Conservation (phyloP, 2,888 invertebrate genomes). For the Pyralis farinalis region DNA sequence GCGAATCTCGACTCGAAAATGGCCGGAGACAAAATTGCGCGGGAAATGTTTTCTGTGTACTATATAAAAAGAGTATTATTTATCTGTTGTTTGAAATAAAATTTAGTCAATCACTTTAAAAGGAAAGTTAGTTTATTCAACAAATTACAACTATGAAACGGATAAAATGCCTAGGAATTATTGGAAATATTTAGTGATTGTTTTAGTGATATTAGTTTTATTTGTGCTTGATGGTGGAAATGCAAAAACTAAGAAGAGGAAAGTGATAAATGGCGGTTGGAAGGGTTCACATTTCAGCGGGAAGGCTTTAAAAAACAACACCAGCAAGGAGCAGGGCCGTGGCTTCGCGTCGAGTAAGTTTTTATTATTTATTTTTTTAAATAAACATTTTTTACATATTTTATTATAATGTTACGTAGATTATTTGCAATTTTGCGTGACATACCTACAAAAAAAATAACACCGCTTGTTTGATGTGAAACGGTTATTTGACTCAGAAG, state of each 20-base stretch:
- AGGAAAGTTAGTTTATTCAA: constrained; percentile 38
- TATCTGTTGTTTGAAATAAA: too few species aligned
- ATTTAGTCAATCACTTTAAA: constrained; percentile 7
- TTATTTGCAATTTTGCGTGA: too few species aligned
- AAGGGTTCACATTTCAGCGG: background rate
- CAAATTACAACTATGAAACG: constrained; percentile 51
- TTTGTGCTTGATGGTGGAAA: constrained; percentile 31
- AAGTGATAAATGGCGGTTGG: constrained; percentile 18
- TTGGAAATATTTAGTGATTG: constrained; percentile 38
- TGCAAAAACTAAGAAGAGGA: constrained; percentile 36
- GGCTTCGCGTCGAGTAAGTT: constrained; percentile 28
- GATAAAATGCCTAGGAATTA: constrained; percentile 57
- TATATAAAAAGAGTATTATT: background rate
- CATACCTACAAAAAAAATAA: too few species aligned
- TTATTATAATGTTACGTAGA: too few species aligned
- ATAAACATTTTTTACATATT: too few species aligned
- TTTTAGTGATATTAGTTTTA: constrained; percentile 39
- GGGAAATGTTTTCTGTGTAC: constrained; percentile 32
- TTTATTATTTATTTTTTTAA: background rate
- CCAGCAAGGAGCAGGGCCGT: constrained; percentile 30
- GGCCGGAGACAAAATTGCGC: constrained; percentile 44
- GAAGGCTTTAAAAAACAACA: constrained; percentile 13
- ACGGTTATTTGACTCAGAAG: too few species aligned
- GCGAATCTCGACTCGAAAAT: constrained; percentile 37
- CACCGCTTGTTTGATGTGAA: too few species aligned